phyloP scores from a whole-genome alignment of 2,888 invertebrate genomes.

The Trisateles emortualis region DNA sequence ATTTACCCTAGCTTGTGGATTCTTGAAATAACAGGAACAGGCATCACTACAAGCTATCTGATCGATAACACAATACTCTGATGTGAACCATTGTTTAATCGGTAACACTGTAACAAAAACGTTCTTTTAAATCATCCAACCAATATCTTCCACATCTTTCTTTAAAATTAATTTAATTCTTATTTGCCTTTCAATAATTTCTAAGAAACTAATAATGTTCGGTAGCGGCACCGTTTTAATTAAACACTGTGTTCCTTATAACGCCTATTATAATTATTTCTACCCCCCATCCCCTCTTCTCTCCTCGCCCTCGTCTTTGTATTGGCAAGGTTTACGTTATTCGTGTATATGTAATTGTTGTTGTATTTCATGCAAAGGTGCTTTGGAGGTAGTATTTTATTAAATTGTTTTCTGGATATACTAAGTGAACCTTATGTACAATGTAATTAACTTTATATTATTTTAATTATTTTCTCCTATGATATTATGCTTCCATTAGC shows the following conservation, averaged over 20 bases:
- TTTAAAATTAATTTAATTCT: constrained; percentile 13
- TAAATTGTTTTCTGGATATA: not conserved
- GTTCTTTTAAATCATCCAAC: not conserved
- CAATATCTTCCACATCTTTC: constrained; percentile 13
- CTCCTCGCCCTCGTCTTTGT: constrained; percentile 17
- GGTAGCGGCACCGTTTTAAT: constrained; percentile 29
- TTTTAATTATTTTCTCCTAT: too few species aligned
- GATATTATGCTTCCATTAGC: too few species aligned
- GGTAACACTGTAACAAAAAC: too few species aligned
- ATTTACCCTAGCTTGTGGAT: too few species aligned
- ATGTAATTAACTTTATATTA: not conserved
- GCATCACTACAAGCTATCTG: too few species aligned
- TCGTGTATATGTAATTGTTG: constrained; percentile 2
- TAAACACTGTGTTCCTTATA: constrained; percentile 31
- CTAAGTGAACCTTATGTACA: not conserved
- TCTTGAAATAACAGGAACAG: too few species aligned
- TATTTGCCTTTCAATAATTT: constrained; percentile 13
- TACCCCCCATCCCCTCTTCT: constrained; percentile 3
- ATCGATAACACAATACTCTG: too few species aligned
- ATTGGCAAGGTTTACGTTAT: constrained; percentile 28
- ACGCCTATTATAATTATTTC: constrained; percentile 39
- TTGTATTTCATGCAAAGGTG: not conserved
- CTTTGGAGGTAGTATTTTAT: not conserved
- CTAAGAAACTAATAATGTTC: constrained; percentile 28
- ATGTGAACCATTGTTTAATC: too few species aligned